Evolutionary conservation across 2,888 invertebrate genomes (phyloP), one percentile per base, ranked within the genome.

Genomic region (Ophion ventricosus): DNA sequence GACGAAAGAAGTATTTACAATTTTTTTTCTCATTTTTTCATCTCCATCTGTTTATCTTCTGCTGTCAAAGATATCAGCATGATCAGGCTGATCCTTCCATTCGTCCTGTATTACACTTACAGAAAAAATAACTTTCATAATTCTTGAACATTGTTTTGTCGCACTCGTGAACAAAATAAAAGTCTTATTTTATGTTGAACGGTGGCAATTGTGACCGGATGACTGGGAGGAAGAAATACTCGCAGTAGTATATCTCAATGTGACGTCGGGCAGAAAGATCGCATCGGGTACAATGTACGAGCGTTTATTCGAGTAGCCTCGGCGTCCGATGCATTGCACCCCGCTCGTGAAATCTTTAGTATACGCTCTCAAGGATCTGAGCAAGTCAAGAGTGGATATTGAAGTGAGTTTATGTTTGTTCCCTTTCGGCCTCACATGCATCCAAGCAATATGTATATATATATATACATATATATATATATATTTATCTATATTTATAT

Each of bases 331-430:
- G 64, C 49, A 59, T 80, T 73, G 63, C 35, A 81, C 69, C 49
- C 35, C 23, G 54, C 61, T 29, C 74, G 69, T 81, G 73, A 78
- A 84, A 84, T 84, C 77, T 67, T 73, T 26, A 49, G 61, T 40
- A 61, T 72, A 83, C 25, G 61, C 78, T 70, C 78, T 70, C 35
- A 63, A 54, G 63, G 20, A 40, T 57, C 61, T 61, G 72, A 72
- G 80, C 56, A 64, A 35, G 54, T 10, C 63, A 67, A 67, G 67
- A 43, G 73, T 69, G 74, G 63, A 73, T 73, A 80, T 76, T 73
- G 61, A 61, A 61, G 67, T 63, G 29, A 59, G 40, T 57, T 23
- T 23, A n/a, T n/a, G 17, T 40, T 72, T 73, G 59, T 61, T 73
- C 61, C 70, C 70, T 35, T 57, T n/a, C 14, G 8, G 7, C 26